Base-by-base conservation (phyloP, 2,888 invertebrate genomes). In the Charanyca ferruginea region DNA sequence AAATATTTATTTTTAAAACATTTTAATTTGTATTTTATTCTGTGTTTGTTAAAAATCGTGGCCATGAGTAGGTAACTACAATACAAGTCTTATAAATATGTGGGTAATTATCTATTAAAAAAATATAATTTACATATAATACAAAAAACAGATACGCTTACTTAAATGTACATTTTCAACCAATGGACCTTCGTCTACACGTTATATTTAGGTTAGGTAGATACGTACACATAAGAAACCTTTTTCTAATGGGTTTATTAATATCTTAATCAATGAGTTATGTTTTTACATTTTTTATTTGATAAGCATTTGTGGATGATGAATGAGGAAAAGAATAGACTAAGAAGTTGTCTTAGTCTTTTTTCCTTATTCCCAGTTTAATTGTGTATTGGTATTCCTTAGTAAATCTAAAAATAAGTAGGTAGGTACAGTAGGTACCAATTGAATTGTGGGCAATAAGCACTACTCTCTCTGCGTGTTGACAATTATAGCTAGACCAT, bases 41-140 rank as follows among this genome's bases (percentile, higher is more conserved):
- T 44, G n/a, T 38, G 35, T 44, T 38, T 38, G 22, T 11, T 42
- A 45, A n/a, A 52, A 73, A 55, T 65, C 65, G 47, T 35, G 22
- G 13, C 51, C 41, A 55, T 64, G 51, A 55, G 48, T 23, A 48
- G 7, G 16, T 23, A 7, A 42, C 38, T 38, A 38, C 16, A 42
- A 44, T 20, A 3, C 16, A 11, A 44, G 38, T 48, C 2, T 38
- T 35, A 47, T n/a, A n/a, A 58, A 35, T 13, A 13, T 28, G 13
- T 38, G 3, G 38, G 38, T 32, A 22, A 22, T 2, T 62, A 23
- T 18, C 47, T 28, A 20, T 28, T 42, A 9, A 22, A 42, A 57
- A n/a, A 7, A 44, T 5, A 7, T 42, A 32, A 11, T 32, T 32
- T 32, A 32, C 9, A 32, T 7, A 32, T 28, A 16, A 18, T 22